These are phyloP conservation scores for Philopedon plagiatum DNA, from an alignment of 2,888 invertebrate species.

Conservation along the genomic window DNA sequence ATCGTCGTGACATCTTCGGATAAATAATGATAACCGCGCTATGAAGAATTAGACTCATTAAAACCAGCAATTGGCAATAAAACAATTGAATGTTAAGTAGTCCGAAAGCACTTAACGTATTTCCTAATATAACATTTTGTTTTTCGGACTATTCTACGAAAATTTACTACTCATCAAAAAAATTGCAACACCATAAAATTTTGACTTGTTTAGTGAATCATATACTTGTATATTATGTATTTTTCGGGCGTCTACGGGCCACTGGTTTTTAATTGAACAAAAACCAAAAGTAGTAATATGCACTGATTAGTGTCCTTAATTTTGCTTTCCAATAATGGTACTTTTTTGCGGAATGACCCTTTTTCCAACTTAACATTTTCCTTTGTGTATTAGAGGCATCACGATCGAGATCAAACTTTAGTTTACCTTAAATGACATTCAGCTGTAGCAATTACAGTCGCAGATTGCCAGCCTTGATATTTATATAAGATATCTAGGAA, in stretches of 20 bases:
- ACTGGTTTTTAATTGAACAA: too few relatives aligned
- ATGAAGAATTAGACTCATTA: conserved; percentile 49
- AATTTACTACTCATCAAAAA: neutral
- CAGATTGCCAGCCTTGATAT: conserved; percentile 48
- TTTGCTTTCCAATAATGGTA: too few relatives aligned
- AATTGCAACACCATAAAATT: neutral
- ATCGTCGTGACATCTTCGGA: conserved; percentile 45
- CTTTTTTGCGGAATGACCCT: conserved; percentile 1
- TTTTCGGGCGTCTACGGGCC: too few relatives aligned
- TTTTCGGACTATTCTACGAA: conserved; percentile 12
- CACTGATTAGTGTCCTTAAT: too few relatives aligned
- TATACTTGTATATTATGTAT: too few relatives aligned
- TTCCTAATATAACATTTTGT: conserved; percentile 39
- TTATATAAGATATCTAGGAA: conserved; percentile 31
- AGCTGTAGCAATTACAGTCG: conserved; percentile 49
- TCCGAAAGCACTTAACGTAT: conserved; percentile 45
- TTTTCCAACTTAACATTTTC: conserved; percentile 37
- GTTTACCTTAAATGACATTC: conserved; percentile 53
- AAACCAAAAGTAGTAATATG: too few relatives aligned
- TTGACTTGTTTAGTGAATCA: neutral
- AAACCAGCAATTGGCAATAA: conserved; percentile 47
- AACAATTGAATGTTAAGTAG: conserved; percentile 52
- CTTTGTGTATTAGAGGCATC: conserved; percentile 47
- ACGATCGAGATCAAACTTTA: conserved; percentile 53
- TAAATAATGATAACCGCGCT: conserved; percentile 46